Evolutionary conservation across 2,797 vertebrate genomes (phyloP), one percentile per base, ranked within the genome.

Genomic region (Notolabrus celidotus): DNA sequence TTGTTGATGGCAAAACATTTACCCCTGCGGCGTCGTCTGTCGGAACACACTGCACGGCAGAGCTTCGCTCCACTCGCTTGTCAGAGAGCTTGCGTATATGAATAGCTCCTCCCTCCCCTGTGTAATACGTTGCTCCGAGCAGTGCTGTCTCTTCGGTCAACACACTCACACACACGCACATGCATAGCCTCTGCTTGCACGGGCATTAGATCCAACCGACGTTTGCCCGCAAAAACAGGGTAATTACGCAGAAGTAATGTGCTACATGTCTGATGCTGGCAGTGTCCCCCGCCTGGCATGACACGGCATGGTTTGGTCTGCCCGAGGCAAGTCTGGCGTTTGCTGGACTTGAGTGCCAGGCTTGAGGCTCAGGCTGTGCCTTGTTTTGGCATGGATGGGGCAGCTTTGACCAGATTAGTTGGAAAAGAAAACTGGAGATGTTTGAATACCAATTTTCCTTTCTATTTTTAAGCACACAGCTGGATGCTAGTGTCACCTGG

Each of bases 221-320:
- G 64, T 82, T 81, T 85, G 64, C 82, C 74, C 60, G 45, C 77
- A 84, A 74, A n/a, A 78, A 76, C 65, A 20, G 77, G 69, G 80
- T 92, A 92, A 91, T 91, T 84, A 82, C 6, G 87, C 89, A 63
- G 81, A 87, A 93, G 78, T 88, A 86, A 92, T 83, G 82, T 83
- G 85, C 60, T 71, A 73, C 73, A 79, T 82, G 88, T 84, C 80
- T 80, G 16, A 70, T 64, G 86, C 83, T 92, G 89, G 85, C 88
- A 78, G 77, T 29, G 65, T 65, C 67, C 46, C 71, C 65, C 51
- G 46, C 64, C 82, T 78, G 78, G 77, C 80, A 10, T 61, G 65
- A 61, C 72, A n/a, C 0, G 53, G 50, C 65, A 53, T 20, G 70
- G n/a, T 63, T 65, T 29, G 62, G 38, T 65, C 47, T 20, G 56